Conservation (phyloP, 2,888 invertebrate species). For the Gymnocheta viridis region DNA sequence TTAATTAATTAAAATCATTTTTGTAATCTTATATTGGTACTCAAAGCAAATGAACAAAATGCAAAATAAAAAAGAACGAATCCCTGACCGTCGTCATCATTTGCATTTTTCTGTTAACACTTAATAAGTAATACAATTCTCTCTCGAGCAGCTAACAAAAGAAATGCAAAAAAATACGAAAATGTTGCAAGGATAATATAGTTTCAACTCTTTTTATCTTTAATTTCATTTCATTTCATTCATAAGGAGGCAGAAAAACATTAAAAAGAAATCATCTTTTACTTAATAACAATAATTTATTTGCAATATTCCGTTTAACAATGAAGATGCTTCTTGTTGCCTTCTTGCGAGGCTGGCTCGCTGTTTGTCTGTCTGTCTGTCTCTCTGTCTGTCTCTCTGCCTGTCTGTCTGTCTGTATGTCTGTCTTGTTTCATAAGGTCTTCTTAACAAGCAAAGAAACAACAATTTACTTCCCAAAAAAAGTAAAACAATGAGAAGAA, state of each 20-base stretch:
- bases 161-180: neutral
- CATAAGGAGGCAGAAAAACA: neutral
- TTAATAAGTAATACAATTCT: neutral
- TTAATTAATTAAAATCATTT: neutral
- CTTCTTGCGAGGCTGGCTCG: neutral
- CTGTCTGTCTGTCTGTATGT: too few species aligned
- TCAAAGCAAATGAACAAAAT: neutral
- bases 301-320: constrained; percentile 22
- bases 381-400: too few species aligned
- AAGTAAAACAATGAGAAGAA: neutral
- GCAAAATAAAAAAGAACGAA: neutral
- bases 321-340: neutral
- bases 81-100: neutral
- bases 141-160: neutral
- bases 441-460: neutral
- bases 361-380: too few species aligned
- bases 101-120: neutral
- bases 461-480: neutral
- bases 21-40: neutral
- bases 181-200: neutral
- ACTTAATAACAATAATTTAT: constrained; percentile 52
- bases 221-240: neutral
- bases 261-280: constrained; percentile 5
- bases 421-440: neutral
- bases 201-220: neutral